These are phyloP conservation scores for Dicerorhinus sumatrensis DNA, from an alignment of 2,113 vertebrate species.

Conservation along the genomic window DNA sequence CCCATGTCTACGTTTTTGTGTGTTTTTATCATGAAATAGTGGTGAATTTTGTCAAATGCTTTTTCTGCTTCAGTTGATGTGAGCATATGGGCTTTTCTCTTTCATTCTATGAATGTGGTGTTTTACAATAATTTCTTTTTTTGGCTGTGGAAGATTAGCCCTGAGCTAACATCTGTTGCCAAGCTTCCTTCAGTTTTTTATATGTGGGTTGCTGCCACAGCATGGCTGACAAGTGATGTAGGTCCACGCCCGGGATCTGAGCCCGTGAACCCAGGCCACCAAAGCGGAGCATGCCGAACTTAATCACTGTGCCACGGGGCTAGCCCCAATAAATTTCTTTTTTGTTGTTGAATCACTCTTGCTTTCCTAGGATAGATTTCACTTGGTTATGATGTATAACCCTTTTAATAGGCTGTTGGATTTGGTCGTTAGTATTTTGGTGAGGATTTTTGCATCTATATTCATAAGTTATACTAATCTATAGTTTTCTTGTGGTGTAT, in stretches of 20 bases:
- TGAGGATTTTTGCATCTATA: too few species aligned
- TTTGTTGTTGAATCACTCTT: neutral
- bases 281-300: too few species aligned
- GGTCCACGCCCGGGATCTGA: too few species aligned
- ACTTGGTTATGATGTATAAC: neutral
- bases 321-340: too few species aligned
- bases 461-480: neutral
- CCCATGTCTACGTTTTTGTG: neutral
- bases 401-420: neutral
- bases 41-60: neutral
- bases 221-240: too few species aligned
- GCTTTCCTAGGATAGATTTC: neutral
- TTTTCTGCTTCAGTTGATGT: neutral
- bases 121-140: neutral
- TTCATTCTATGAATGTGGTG: neutral
- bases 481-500: neutral
- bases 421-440: neutral
- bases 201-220: too few species aligned
- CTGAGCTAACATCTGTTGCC: too few species aligned
- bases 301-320: too few species aligned
- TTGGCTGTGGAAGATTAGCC: too few species aligned
- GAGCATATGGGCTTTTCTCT: neutral
- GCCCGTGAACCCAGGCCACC: too few species aligned
- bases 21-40: neutral
- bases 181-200: too few species aligned